phyloP scores from a whole-genome alignment of 2,888 invertebrate genomes.

The Caenorhabditis angaria region DNA sequence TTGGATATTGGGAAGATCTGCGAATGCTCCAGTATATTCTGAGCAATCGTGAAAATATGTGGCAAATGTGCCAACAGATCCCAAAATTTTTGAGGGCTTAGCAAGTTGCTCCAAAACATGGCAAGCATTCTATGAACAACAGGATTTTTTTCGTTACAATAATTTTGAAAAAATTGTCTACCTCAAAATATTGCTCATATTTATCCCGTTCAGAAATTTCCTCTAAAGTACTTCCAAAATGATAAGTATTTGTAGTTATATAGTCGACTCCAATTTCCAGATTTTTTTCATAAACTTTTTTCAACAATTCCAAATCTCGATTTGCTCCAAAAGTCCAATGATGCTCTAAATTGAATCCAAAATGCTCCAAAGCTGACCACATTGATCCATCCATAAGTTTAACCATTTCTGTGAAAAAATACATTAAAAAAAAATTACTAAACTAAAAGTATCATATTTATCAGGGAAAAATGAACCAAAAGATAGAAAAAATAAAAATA shows the following conservation, averaged over 20 bases:
- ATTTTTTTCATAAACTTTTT: slow-evolving; percentile 16
- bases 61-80: slow-evolving; percentile 28
- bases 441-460: background rate
- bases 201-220: background rate
- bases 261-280: slow-evolving; percentile 3
- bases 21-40: slow-evolving; percentile 31
- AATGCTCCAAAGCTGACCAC: slow-evolving; percentile 11
- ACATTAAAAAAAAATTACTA: background rate
- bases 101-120: background rate
- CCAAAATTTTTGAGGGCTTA: slow-evolving; percentile 6
- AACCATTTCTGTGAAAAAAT: slow-evolving; percentile 12
- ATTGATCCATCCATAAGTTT: slow-evolving; percentile 33
- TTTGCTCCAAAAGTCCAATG: slow-evolving; percentile 38
- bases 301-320: slow-evolving; percentile 10
- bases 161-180: slow-evolving; percentile 5
- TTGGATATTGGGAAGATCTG: slow-evolving; percentile 6
- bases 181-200: slow-evolving; percentile 13
- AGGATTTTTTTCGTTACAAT: background rate
- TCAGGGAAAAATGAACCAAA: background rate
- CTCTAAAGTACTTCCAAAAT: slow-evolving; percentile 31
- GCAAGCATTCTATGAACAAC: slow-evolving; percentile 20
- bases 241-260: slow-evolving; percentile 40
- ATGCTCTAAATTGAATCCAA: slow-evolving; percentile 27
- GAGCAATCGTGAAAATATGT: slow-evolving; percentile 26
- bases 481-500: background rate